phyloP scores from a whole-genome alignment of 2,888 invertebrate species.

The Leptopterna dolabrata region DNA sequence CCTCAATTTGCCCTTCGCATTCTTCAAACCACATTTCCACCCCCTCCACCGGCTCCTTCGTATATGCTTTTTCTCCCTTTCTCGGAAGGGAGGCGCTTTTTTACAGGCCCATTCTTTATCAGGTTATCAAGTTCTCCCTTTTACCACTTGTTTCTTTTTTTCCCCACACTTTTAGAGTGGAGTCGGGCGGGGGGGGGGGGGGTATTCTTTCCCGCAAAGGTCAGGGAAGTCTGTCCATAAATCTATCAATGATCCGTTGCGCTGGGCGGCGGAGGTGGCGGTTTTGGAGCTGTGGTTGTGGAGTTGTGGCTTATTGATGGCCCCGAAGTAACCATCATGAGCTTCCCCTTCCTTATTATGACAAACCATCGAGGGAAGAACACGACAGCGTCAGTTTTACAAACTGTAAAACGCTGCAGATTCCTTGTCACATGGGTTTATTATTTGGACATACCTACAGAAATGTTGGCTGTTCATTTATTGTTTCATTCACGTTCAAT shows the following conservation, averaged over 20 bases:
- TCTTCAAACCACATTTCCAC: conserved; percentile 25
- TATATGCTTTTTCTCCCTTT: background rate
- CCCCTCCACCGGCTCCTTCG: background rate
- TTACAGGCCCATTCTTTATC: conserved; percentile 35
- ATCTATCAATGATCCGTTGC: conserved; percentile 29
- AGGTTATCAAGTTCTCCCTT: conserved; percentile 44
- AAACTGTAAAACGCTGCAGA: too few relatives aligned
- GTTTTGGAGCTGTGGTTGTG: too few relatives aligned
- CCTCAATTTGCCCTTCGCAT: conserved; percentile 48
- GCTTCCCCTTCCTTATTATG: background rate
- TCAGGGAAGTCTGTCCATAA: conserved; percentile 39
- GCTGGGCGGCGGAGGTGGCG: background rate
- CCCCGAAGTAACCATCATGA: background rate
- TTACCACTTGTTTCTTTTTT: conserved; percentile 20
- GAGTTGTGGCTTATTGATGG: conserved; percentile 3
- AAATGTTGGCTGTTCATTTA: too few relatives aligned
- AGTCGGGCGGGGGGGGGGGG: too few relatives aligned
- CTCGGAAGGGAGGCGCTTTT: background rate
- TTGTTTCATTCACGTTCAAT: too few relatives aligned
- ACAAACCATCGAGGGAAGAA: background rate
- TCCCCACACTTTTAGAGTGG: background rate
- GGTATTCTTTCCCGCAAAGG: too few relatives aligned
- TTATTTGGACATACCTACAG: too few relatives aligned
- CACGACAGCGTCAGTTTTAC: too few relatives aligned
- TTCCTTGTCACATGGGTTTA: too few relatives aligned